Evolutionary conservation across 1,140 invertebrate genomes (phyloP).

Genomic region (Euborellia annulipes): DNA sequence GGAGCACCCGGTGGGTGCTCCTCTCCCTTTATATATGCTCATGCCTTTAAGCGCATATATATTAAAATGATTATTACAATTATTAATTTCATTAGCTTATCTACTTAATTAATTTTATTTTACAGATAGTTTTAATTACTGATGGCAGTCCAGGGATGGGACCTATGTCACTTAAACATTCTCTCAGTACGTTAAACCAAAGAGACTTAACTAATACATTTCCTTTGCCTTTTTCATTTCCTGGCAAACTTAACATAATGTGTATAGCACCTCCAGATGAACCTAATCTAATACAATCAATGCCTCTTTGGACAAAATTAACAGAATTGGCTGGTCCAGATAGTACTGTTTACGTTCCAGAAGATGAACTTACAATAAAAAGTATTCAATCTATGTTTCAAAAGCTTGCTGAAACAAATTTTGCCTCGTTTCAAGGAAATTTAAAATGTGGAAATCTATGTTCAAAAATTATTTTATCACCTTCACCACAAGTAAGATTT

Average conservation of each 20-base stretch:
- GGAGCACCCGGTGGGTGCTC: too few species aligned
- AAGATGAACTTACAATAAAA: constrained; percentile 35
- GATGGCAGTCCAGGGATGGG: constrained; percentile 62
- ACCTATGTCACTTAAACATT: constrained; percentile 38
- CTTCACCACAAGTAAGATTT: constrained; percentile 42
- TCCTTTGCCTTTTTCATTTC: constrained; percentile 62
- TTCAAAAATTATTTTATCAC: constrained; percentile 57
- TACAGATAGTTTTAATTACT: constrained; percentile 53
- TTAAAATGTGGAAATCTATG: constrained; percentile 62
- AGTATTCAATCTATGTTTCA: constrained; percentile 50
- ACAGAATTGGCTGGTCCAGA: constrained; percentile 39
- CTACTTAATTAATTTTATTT: too few species aligned
- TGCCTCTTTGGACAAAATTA: constrained; percentile 33
- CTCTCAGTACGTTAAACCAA: constrained; percentile 27
- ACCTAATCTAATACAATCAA: constrained; percentile 24
- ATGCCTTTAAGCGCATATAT: too few species aligned
- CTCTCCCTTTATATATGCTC: too few species aligned
- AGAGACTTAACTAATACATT: constrained; percentile 34
- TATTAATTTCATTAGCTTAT: too few species aligned
- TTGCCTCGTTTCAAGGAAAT: constrained; percentile 54
- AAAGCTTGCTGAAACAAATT: constrained; percentile 60
- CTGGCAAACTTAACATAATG: constrained; percentile 60
- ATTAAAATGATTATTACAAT: too few species aligned
- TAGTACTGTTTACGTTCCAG: constrained; percentile 45
- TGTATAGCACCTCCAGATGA: constrained; percentile 43